A percentile compares a stretch with the other conserved stretches of the same genome.
phyloP scores from a whole-genome alignment of 2,888 invertebrate species.

The Cephus rjabovi region DNA sequence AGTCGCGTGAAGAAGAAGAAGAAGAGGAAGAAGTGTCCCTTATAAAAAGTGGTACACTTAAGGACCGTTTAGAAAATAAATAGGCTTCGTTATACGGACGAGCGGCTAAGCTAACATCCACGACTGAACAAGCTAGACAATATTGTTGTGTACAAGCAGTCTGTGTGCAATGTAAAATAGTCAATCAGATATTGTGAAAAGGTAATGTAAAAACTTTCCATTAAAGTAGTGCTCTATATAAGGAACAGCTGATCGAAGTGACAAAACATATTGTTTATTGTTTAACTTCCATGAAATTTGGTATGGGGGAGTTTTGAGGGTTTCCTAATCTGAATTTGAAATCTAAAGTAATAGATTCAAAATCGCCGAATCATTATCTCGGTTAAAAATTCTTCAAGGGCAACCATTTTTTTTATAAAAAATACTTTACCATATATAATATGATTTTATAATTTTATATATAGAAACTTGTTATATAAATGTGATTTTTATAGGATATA shows the following conservation, averaged over 20 bases:
- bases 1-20: background rate
- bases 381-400: too few relatives aligned
- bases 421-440: too few relatives aligned
- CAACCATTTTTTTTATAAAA: too few relatives aligned
- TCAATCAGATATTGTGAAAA: background rate
- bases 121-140: background rate
- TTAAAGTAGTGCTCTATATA: background rate
- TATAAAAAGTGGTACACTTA: constrained; percentile 7
- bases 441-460: too few relatives aligned
- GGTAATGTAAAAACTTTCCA: background rate
- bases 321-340: background rate
- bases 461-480: too few relatives aligned
- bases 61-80: constrained; percentile 6
- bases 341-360: too few relatives aligned
- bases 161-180: background rate
- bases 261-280: background rate
- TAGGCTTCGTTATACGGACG: constrained; percentile 6
- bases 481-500: too few relatives aligned
- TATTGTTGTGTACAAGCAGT: background rate
- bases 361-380: too few relatives aligned
- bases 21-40: background rate
- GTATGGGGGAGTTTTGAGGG: background rate
- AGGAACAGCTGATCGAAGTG: background rate
- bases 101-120: background rate
- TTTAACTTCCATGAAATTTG: background rate